Base-by-base conservation (phyloP, 2,888 invertebrate species). In the Charanyca ferruginea region DNA sequence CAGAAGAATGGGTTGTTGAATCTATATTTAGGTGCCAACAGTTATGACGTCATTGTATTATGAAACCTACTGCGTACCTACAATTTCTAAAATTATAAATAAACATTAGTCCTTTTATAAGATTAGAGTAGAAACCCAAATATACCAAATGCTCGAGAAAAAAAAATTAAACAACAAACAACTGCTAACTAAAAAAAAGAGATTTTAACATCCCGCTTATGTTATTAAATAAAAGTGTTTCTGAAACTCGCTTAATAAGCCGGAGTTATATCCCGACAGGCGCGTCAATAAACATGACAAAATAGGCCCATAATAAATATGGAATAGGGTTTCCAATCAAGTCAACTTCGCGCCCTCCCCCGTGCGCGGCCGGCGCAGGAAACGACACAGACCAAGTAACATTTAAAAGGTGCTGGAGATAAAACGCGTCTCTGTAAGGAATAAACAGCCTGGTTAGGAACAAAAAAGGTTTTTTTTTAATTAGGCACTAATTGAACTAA, bases 321-420 rank as follows among this genome's bases (percentile, higher is more conserved):
- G 95, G 94, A 94, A 93, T 94, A 94, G 93, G 94, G 93, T 92
- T 93, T 91, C 93, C 94, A 94, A 94, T 95, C 94, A 94, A 93
- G 93, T 91, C 93, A 90, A 90, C 93, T 93, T 93, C 89, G 91
- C 93, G 89, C 87, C 88, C 81, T 55, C 78, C 75, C 88, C 88
- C 85, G 73, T 79, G 86, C 83, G 80, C 88, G 84, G 85, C 87
- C 84, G 79, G 84, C 85, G 70, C 83, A 85, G 86, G 86, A 88
- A 89, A 83, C 78, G 63, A 51, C 78, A 79, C 73, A 93, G 92
- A 91, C 77, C 61, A 80, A 61, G 16, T 23, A 63, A 86, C 47
- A 20, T 74, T 47, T 83, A 89, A 88, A 91, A 70, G 20, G 47
- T 25, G 35, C 76, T 3, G 5, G n/a, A 22, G 3, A 22, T 11